Conservation (phyloP, 1,140 invertebrate species). For the Musca vetustissima region DNA sequence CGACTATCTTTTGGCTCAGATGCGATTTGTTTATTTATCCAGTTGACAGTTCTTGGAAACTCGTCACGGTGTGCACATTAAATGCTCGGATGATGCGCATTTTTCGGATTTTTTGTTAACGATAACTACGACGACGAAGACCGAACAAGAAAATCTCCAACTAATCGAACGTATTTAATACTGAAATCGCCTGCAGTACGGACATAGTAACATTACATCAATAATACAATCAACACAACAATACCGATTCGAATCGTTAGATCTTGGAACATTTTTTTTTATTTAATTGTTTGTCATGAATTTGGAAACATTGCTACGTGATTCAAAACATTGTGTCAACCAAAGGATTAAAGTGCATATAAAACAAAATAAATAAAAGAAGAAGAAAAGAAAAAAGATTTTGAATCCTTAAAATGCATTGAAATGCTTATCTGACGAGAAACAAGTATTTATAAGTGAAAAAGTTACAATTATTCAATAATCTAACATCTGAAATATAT, state of each 20-base stretch:
- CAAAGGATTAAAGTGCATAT: background rate
- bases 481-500: background rate
- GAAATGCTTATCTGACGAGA: background rate
- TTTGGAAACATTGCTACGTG: too few relatives aligned
- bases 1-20: conserved; percentile 23
- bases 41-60: conserved; percentile 49
- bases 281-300: too few relatives aligned
- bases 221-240: background rate
- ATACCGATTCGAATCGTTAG: background rate
- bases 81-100: conserved; percentile 12
- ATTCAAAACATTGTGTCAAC: too few relatives aligned
- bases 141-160: background rate
- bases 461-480: background rate
- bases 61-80: conserved; percentile 50
- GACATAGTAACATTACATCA: too few relatives aligned
- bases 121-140: background rate
- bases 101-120: background rate
- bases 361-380: background rate
- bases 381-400: background rate
- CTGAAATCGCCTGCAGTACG: too few relatives aligned
- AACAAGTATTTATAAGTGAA: background rate
- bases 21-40: conserved; percentile 42
- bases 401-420: background rate
- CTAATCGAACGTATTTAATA: too few relatives aligned
- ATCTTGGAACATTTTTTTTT: too few relatives aligned